Evolutionary conservation across 2,888 invertebrate species (phyloP).

Genomic region (Lingula anatina): DNA sequence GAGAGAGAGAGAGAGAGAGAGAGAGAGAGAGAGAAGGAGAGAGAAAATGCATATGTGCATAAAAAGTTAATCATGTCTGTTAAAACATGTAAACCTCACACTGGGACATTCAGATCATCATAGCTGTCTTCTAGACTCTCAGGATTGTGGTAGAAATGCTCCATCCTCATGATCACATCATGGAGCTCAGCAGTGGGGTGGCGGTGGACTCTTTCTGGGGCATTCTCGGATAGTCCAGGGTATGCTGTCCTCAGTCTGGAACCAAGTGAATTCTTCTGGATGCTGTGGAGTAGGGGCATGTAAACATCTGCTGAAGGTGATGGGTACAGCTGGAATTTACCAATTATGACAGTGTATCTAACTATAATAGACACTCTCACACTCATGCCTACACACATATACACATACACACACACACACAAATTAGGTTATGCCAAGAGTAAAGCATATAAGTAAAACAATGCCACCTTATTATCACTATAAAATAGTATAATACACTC

Average conservation of each 20-base stretch:
- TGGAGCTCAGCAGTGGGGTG: conserved; percentile 24
- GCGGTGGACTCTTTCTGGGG: conserved; percentile 1
- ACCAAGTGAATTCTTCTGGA: conserved; percentile 7
- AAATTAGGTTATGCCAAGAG: no score
- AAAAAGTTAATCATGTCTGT: no score
- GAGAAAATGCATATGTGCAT: no score
- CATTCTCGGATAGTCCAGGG: neutral
- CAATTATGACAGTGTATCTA: no score
- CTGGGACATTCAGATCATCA: conserved; percentile 18
- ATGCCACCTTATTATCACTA: no score
- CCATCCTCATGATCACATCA: conserved; percentile 21
- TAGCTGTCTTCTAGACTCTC: conserved; percentile 12
- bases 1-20: no score
- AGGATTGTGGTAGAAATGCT: conserved; percentile 18
- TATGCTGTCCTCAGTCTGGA: conserved; percentile 1
- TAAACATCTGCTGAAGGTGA: conserved; percentile 16
- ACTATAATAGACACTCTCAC: no score
- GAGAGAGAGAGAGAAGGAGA: no score
- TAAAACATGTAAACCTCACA: conserved; percentile 13
- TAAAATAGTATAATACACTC: no score
- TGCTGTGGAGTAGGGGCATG: conserved; percentile 15
- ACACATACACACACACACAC: no score
- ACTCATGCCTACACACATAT: no score
- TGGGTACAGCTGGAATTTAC: conserved; percentile 21
- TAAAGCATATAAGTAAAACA: no score